Evolutionary conservation across 2,113 vertebrate species (phyloP), one percentile per base, ranked within the genome.

Genomic region (Lasiurus borealis): DNA sequence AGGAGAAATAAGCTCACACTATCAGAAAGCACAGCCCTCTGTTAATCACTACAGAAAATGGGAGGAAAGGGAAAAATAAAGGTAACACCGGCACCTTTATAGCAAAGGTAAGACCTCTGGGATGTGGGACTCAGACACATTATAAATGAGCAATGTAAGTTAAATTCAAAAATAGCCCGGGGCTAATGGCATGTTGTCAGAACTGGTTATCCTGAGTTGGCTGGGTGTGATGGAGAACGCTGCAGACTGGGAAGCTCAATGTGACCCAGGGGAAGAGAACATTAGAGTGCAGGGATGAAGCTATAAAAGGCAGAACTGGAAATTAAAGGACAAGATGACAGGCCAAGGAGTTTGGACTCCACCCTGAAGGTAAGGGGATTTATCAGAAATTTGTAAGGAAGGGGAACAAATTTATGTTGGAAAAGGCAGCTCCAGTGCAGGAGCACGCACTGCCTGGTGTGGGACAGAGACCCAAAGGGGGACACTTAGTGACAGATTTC

Each of bases 161-260:
- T 87, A 81, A 86, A 77, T 95, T 95, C 48, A 87, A 91, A 95
- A 96, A 68, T 73, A 92, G 85, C 48, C 44, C 27, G 31, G 50
- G 88, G 78, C 12, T 82, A 73, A 75, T 46, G 31, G 29, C 27
- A n/a, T 23, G 9, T 48, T 52, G 75, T 92, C 76, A 95, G 77
- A 66, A 72, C 23, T 21, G 23, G 69, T 88, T 80, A 91, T 40
- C 29, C 29, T 83, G 59, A 90, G 29, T 13, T 50, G 27, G 44
- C 68, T 76, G 23, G 8, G 46, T 91, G 8, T 7, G 21, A 86
- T 75, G 75, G 52, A 81, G 21, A 85, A 83, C 9, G 8, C 14
- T 52, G 15, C 15, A 86, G 10, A 40, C 31, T 6, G 34, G 14
- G 44, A 86, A 62, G 34, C 5, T 78, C 69, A 50, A 3, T 46